These are phyloP conservation scores for Misgurnus mizolepis DNA, from an alignment of 2,113 vertebrate genomes.

Conservation along the genomic window DNA sequence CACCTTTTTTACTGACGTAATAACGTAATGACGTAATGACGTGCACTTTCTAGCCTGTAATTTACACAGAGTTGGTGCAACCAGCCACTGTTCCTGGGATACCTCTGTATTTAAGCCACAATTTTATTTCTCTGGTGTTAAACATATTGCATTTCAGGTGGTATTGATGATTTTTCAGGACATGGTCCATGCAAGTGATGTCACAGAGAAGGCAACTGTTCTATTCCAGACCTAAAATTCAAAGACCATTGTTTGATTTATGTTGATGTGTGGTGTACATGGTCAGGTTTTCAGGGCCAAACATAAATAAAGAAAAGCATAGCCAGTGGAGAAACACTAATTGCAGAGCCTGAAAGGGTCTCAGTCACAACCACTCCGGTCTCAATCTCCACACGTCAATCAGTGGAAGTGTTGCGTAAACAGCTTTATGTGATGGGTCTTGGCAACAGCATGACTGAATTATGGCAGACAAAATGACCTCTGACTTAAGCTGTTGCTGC, in stretches of 20 bases:
- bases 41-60: no score
- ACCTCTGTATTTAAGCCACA: no score
- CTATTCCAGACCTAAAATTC: not conserved
- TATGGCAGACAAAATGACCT: constrained; percentile 60
- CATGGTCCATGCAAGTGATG: not conserved
- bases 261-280: constrained; percentile 12
- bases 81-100: no score
- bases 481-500: constrained; percentile 39
- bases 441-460: constrained; percentile 50
- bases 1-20: no score
- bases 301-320: constrained; percentile 49
- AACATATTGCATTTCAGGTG: no score
- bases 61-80: no score
- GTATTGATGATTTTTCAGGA: no score
- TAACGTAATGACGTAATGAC: no score
- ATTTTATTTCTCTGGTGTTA: no score
- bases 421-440: constrained; percentile 54
- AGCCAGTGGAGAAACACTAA: constrained; percentile 60
- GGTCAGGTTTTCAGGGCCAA: constrained; percentile 19
- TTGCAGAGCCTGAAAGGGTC: constrained; percentile 54
- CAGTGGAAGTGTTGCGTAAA: constrained; percentile 55
- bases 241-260: constrained; percentile 34
- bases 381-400: constrained; percentile 41
- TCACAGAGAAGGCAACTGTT: constrained; percentile 13
- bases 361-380: constrained; percentile 45